Evolutionary conservation across 2,797 vertebrate genomes (phyloP).

Genomic region (Pantherophis vulpinus): DNA sequence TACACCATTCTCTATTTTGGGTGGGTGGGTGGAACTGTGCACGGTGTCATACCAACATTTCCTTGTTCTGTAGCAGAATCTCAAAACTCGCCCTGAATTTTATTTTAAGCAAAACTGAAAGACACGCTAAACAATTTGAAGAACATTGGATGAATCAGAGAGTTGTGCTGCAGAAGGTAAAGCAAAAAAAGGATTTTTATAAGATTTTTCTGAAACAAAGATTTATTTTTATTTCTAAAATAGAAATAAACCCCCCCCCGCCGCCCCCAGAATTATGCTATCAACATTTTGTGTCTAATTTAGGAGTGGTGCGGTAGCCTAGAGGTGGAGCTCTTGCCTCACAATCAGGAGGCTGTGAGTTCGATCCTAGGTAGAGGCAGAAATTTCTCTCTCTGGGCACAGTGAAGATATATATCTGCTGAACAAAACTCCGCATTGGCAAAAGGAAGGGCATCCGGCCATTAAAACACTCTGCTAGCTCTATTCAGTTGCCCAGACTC

Average conservation of each 20-base stretch:
- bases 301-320: too few relatives aligned
- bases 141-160: background rate
- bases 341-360: too few relatives aligned
- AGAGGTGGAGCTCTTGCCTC: too few relatives aligned
- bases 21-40: background rate
- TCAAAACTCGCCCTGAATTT: background rate
- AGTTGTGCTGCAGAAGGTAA: background rate
- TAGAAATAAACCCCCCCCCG: background rate
- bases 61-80: too few relatives aligned
- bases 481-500: too few relatives aligned
- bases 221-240: background rate
- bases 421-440: too few relatives aligned
- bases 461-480: too few relatives aligned
- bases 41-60: background rate
- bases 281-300: background rate
- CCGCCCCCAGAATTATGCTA: background rate
- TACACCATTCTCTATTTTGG: background rate
- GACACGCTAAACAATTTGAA: background rate
- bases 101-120: background rate
- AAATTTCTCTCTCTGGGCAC: too few relatives aligned
- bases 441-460: too few relatives aligned
- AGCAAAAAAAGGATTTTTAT: background rate
- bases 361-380: too few relatives aligned
- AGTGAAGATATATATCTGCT: too few relatives aligned
- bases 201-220: background rate